Percentiles rank a stretch among this genome's conserved stretches.
These are phyloP conservation scores for Gobio gobio DNA, from an alignment of 2,113 vertebrate species.

Conservation along the genomic window DNA sequence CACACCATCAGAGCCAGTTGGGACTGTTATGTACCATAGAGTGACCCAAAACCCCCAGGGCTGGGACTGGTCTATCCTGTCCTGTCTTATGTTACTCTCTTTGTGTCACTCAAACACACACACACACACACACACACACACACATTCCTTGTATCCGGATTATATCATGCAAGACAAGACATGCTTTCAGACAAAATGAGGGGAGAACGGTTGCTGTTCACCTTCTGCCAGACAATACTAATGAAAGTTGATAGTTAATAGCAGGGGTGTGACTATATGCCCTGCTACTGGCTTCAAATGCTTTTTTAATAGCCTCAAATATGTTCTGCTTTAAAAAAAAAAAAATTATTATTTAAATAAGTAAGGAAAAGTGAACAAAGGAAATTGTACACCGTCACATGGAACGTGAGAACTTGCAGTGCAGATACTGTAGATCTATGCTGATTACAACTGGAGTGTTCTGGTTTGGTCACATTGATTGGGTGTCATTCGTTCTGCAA, in stretches of 20 bases:
- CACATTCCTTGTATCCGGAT: background rate
- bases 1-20: background rate
- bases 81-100: constrained; percentile 15
- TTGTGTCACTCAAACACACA: background rate
- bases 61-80: background rate
- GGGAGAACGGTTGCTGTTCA: background rate
- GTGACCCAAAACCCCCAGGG: background rate
- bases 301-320: background rate
- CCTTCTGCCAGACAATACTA: background rate
- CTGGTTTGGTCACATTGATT: background rate
- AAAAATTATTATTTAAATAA: background rate
- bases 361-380: background rate
- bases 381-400: background rate
- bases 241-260: background rate
- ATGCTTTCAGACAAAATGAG: background rate
- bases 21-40: background rate
- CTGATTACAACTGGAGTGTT: background rate
- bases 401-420: background rate
- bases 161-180: background rate
- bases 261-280: background rate
- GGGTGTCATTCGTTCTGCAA: background rate
- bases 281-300: background rate
- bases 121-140: background rate
- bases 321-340: background rate
- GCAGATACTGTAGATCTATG: background rate